Conservation (phyloP, 2,888 invertebrate genomes). For the Pogonocherus hispidulus region DNA sequence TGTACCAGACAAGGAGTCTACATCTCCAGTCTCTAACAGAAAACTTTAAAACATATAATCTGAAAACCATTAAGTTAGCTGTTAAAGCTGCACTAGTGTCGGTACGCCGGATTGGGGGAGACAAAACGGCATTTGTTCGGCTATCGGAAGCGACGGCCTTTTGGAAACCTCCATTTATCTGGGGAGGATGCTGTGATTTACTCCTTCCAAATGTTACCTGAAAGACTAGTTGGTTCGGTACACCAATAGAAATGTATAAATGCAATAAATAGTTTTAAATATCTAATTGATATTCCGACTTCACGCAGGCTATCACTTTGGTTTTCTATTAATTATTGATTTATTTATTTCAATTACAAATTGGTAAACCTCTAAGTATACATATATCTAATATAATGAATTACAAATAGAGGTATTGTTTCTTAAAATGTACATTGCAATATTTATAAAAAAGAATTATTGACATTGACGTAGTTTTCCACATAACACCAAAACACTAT, state of each 20-base stretch:
- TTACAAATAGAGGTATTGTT: too few relatives aligned
- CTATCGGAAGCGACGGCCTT: constrained; percentile 38
- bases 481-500: too few relatives aligned
- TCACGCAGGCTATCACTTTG: too few relatives aligned
- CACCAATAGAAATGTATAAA: constrained; percentile 24
- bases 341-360: too few relatives aligned
- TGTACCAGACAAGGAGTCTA: too few relatives aligned
- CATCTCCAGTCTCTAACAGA: too few relatives aligned
- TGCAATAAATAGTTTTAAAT: constrained; percentile 21
- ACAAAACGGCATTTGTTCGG: constrained; percentile 44
- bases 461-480: too few relatives aligned
- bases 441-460: too few relatives aligned
- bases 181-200: constrained; percentile 42
- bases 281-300: constrained; percentile 16
- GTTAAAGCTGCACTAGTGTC: constrained; percentile 28
- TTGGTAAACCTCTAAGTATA: too few relatives aligned
- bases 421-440: too few relatives aligned
- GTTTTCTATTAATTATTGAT: too few relatives aligned
- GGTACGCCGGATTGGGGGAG: constrained; percentile 31
- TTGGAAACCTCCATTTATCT: constrained; percentile 43
- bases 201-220: constrained; percentile 32
- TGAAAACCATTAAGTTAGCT: constrained; percentile 32
- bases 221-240: constrained; percentile 16
- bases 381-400: too few relatives aligned
- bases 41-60: not conserved